Conservation (phyloP, 2,113 vertebrate species). For the Arizona elegans region DNA sequence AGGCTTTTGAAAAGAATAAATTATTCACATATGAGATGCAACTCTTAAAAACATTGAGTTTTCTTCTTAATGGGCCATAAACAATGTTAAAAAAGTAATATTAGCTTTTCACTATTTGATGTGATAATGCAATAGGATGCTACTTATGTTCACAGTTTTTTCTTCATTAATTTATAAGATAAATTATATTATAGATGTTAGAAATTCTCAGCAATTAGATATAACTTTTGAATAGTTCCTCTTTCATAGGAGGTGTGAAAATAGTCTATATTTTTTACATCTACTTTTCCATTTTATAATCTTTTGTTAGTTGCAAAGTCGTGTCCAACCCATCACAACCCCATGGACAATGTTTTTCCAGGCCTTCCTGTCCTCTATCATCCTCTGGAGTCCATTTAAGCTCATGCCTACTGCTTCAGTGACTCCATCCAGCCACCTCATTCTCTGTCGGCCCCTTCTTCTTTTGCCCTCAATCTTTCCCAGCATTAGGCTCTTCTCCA, state of each 20-base stretch:
- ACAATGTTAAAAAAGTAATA: conserved; percentile 50
- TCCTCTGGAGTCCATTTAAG: too few species aligned
- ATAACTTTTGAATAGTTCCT: not conserved
- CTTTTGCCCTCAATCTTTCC: too few species aligned
- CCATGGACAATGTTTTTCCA: too few species aligned
- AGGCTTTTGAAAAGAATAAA: conserved; percentile 27
- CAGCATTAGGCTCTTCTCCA: too few species aligned
- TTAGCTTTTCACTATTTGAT: conserved; percentile 47
- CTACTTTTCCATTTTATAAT: not conserved
- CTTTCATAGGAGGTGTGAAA: conserved; percentile 3
- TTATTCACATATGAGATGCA: conserved; percentile 31
- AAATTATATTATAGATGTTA: conserved; percentile 17
- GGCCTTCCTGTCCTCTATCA: too few species aligned
- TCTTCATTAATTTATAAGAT: conserved; percentile 46
- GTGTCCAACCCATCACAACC: too few species aligned
- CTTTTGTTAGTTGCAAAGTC: too few species aligned
- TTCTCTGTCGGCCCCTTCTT: too few species aligned
- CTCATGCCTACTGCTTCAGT: too few species aligned
- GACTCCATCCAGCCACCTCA: too few species aligned
- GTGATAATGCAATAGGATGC: conserved; percentile 38
- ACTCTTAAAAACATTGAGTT: conserved; percentile 36
- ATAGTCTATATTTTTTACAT: not conserved
- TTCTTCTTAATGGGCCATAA: conserved; percentile 32
- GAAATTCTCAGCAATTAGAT: conserved; percentile 35
- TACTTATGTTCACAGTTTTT: conserved; percentile 48